A percentile compares a stretch with the other conserved stretches of the same genome.
Conservation (phyloP, 2,888 invertebrate species). For the Catotricha subobsoleta region DNA sequence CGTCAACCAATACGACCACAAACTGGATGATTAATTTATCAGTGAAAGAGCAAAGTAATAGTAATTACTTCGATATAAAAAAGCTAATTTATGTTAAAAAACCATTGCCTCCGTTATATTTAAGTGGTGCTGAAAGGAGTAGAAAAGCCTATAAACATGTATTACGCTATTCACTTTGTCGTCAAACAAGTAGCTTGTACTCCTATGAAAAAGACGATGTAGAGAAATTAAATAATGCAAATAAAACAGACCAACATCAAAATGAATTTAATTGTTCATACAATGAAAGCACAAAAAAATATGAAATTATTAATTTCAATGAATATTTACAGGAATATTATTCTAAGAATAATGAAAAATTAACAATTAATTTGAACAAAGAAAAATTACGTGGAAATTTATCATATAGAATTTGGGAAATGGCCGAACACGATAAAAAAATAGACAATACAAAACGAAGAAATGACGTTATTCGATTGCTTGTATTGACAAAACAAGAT, state of each 20-base stretch:
- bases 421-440: not conserved
- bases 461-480: not conserved
- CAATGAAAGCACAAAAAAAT: not conserved
- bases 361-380: not conserved
- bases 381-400: not conserved
- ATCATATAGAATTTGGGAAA: not conserved
- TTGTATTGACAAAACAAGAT: not conserved
- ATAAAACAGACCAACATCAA: not conserved
- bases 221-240: not conserved
- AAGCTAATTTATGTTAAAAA: constrained; percentile 1
- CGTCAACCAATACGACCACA: not conserved
- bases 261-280: not conserved
- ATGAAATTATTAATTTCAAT: not conserved
- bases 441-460: not conserved
- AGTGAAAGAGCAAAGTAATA: not conserved
- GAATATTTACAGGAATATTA: not conserved
- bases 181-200: not conserved
- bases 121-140: not conserved
- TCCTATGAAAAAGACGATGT: not conserved
- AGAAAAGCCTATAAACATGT: constrained; percentile 1
- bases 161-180: not conserved
- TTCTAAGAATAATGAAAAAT: too few species aligned
- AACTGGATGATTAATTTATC: not conserved
- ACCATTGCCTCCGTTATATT: not conserved
- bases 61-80: not conserved